A percentile compares a stretch with the other conserved stretches of the same genome.
These are phyloP conservation scores for Diplazon laetatorius DNA, from an alignment of 2,888 invertebrate species.

Conservation along the genomic window DNA sequence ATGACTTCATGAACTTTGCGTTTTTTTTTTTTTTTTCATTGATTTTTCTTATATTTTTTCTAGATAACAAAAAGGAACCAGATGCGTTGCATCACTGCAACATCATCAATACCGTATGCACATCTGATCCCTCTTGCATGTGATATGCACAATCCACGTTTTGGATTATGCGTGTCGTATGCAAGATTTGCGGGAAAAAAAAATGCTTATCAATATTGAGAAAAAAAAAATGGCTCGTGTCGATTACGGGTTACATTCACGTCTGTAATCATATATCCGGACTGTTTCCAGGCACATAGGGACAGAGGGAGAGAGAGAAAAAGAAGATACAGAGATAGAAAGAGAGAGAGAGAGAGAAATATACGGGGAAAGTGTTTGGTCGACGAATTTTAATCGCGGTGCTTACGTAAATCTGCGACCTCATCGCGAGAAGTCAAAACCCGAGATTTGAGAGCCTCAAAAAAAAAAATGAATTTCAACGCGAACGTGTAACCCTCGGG, in stretches of 20 bases:
- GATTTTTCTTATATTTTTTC: too few relatives aligned
- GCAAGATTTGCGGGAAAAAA: background rate
- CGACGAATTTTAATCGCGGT: slow-evolving; percentile 32
- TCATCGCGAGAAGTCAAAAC: slow-evolving; percentile 44
- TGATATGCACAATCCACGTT: too few relatives aligned
- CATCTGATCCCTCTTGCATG: too few relatives aligned
- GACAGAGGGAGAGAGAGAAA: background rate
- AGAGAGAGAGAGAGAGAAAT: background rate
- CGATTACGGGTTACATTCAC: background rate
- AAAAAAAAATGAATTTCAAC: background rate
- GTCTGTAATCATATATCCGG: background rate
- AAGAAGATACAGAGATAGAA: too few relatives aligned
- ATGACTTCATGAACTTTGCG: too few relatives aligned
- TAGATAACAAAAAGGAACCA: too few relatives aligned
- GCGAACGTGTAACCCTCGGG: background rate
- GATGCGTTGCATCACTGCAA: too few relatives aligned
- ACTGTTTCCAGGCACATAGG: background rate
- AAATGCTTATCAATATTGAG: slow-evolving; percentile 3
- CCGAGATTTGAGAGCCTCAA: slow-evolving; percentile 31
- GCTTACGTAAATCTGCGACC: slow-evolving; percentile 55
- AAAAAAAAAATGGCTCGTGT: slow-evolving; percentile 8
- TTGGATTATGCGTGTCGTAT: too few relatives aligned
- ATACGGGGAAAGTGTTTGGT: background rate
- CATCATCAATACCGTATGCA: too few relatives aligned
- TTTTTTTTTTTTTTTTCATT: too few relatives aligned